Percentiles rank a stretch among this genome's conserved stretches.
phyloP scores from a whole-genome alignment of 1,140 invertebrate species.

The Lepidostoma basale region DNA sequence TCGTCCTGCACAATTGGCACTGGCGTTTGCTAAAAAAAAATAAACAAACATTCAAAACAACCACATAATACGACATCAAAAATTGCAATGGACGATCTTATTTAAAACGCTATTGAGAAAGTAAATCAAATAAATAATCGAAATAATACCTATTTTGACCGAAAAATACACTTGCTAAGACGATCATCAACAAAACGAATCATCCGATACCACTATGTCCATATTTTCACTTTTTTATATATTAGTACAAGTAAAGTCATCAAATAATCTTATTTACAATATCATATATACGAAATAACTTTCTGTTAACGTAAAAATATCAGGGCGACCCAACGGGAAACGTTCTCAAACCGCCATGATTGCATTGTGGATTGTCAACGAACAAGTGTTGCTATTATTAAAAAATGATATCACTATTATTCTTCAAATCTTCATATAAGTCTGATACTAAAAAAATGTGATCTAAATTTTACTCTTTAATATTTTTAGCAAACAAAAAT shows the following conservation, averaged over 20 bases:
- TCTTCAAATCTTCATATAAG: too few species aligned
- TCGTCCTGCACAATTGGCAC: conserved; percentile 17
- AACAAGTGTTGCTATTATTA: conserved; percentile 51
- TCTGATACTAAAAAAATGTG: too few species aligned
- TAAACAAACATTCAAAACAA: conserved; percentile 18
- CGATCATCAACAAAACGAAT: conserved; percentile 23
- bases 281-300: conserved; percentile 52
- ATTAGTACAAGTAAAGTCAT: conserved; percentile 29
- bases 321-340: conserved; percentile 63
- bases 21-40: conserved; percentile 26
- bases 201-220: conserved; percentile 20
- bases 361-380: conserved; percentile 64
- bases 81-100: neutral
- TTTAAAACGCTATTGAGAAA: neutral
- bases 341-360: conserved; percentile 62
- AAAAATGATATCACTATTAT: too few species aligned
- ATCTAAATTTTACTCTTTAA: too few species aligned
- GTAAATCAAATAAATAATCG: conserved; percentile 18
- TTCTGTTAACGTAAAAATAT: conserved; percentile 63
- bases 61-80: neutral
- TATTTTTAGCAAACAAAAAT: too few species aligned
- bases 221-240: conserved; percentile 33
- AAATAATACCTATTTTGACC: conserved; percentile 38
- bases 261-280: conserved; percentile 44
- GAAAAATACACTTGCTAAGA: conserved; percentile 35